Percentiles rank a stretch among this genome's conserved stretches.
These are phyloP conservation scores for Drosophila neocordata DNA, from an alignment of 1,140 invertebrate genomes.

Conservation along the genomic window DNA sequence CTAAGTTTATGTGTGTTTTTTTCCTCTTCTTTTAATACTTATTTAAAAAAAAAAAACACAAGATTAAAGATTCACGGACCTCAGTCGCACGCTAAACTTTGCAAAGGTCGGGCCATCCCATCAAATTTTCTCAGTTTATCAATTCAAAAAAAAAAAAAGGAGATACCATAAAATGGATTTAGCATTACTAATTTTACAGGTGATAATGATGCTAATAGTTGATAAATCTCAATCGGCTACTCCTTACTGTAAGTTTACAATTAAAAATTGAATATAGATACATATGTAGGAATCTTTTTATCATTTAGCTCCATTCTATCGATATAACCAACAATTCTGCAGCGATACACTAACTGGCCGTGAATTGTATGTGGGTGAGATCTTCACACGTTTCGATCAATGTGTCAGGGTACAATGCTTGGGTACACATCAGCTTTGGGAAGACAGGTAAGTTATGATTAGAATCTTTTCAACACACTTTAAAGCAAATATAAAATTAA, in stretches of 20 bases:
- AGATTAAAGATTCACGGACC: slow-evolving; percentile 52
- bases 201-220: slow-evolving; percentile 17
- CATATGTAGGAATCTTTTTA: neutral
- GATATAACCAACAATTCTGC: slow-evolving; percentile 48
- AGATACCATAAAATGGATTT: neutral
- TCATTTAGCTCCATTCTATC: neutral
- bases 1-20: neutral
- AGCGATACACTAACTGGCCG: slow-evolving; percentile 57
- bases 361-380: slow-evolving; percentile 68
- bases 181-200: slow-evolving; percentile 7
- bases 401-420: slow-evolving; percentile 74
- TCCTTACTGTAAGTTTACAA: slow-evolving; percentile 35
- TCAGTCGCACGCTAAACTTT: slow-evolving; percentile 70
- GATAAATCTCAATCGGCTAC: slow-evolving; percentile 5
- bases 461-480: too few species aligned
- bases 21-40: slow-evolving; percentile 28
- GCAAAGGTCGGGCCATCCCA: slow-evolving; percentile 57
- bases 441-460: slow-evolving; percentile 59
- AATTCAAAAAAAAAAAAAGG: neutral
- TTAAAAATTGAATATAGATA: neutral
- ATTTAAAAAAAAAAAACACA: slow-evolving; percentile 35
- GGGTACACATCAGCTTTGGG: slow-evolving; percentile 67
- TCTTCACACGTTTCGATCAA: slow-evolving; percentile 58
- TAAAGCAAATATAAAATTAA: neutral
- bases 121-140: slow-evolving; percentile 2